Base-by-base conservation (phyloP, 23 tunicate genomes). In the Clavelina lepadiformis region DNA sequence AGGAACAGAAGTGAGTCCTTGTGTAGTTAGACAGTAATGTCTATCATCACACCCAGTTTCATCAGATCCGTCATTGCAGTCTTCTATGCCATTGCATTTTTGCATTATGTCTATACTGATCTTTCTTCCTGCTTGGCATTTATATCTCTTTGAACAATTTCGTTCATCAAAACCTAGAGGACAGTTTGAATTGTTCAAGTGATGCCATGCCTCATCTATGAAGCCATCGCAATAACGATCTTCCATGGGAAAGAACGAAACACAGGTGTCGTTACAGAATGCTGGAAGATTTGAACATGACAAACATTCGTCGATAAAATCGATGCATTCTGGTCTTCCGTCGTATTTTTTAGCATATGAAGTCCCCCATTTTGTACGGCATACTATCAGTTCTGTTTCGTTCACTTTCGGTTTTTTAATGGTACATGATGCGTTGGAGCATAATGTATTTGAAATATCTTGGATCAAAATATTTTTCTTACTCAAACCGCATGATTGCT, bases 231-330 rank as follows among this genome's bases (percentile, higher is more conserved):
- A 56, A 15, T 56, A 56, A 33, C 61, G 20, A 15, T 56, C 61
- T 28, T 34, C 61, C 29, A 56, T 56, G 29, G 20, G 28, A 56
- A 28, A 56, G 2, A 56, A 5, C 1, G 31, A 18, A 22, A 33
- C 2, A 26, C 61, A 56, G 5, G 34, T 56, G 61, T 56, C 61
- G 61, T 56, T 56, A 34, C 61, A 56, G 23, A 56, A 56, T 2
- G 23, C 3, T 19, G 61, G 61, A 28, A n/a, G n/a, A n/a, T n/a
- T n/a, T n/a, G n/a, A n/a, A n/a, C n/a, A n/a, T n/a, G n/a, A n/a
- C n/a, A n/a, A n/a, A n/a, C n/a, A n/a, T n/a, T n/a, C n/a, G n/a
- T n/a, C n/a, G n/a, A n/a, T n/a, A n/a, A n/a, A n/a, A 7, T 56
- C 61, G 29, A 33, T 56, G 6, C 61, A 56, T 56, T 56, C 61